Conservation (phyloP, 2,888 invertebrate genomes). For the Trachelus stipa region DNA sequence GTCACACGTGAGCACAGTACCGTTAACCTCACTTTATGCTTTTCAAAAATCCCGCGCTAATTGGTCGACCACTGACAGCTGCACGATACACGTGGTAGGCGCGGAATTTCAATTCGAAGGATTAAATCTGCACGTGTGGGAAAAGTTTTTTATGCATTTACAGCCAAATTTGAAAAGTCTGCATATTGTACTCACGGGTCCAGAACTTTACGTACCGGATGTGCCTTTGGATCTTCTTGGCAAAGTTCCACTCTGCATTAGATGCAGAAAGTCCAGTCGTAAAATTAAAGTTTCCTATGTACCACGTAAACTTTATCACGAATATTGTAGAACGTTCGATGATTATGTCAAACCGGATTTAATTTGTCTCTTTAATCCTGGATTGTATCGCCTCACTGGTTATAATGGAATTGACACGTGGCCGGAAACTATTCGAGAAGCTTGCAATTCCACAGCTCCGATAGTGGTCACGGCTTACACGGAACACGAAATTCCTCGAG, state of each 20-base stretch:
- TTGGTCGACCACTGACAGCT: slow-evolving; percentile 36
- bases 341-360: slow-evolving; percentile 52
- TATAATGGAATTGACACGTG: slow-evolving; percentile 75
- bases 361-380: slow-evolving; percentile 80
- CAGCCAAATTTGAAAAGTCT: slow-evolving; percentile 70
- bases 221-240: slow-evolving; percentile 71
- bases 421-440: slow-evolving; percentile 73
- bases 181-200: slow-evolving; percentile 74
- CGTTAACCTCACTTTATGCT: slow-evolving; percentile 73
- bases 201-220: slow-evolving; percentile 72
- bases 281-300: slow-evolving; percentile 48
- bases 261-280: slow-evolving; percentile 42
- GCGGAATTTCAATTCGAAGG: slow-evolving; percentile 82
- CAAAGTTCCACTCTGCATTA: slow-evolving; percentile 63
- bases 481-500: slow-evolving; percentile 74
- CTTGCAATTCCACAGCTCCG: slow-evolving; percentile 71
- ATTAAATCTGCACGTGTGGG: slow-evolving; percentile 77
- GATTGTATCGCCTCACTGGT: slow-evolving; percentile 76
- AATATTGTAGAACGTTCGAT: slow-evolving; percentile 37
- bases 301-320: slow-evolving; percentile 62
- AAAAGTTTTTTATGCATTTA: slow-evolving; percentile 76
- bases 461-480: slow-evolving; percentile 78
- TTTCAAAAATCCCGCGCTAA: slow-evolving; percentile 66
- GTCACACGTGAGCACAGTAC: slow-evolving; percentile 76
- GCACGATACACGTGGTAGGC: slow-evolving; percentile 71